phyloP scores from a whole-genome alignment of 2,113 vertebrate genomes.

The Passer montanus region DNA sequence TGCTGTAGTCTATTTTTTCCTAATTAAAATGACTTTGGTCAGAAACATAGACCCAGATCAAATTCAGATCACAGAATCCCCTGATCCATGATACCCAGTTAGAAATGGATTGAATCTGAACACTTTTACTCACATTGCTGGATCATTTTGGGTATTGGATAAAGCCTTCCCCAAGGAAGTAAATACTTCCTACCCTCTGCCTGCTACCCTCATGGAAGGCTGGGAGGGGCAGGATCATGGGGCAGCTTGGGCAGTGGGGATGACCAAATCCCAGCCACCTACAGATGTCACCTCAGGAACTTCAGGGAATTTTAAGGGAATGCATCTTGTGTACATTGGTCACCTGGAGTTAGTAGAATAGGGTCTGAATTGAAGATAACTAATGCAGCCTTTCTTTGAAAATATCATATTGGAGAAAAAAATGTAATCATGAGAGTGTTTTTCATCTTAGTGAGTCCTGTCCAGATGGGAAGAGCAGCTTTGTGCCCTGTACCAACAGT shows the following conservation, averaged over 20 bases:
- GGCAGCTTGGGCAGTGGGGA: neutral
- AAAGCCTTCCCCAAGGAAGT: neutral
- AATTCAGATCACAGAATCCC: neutral
- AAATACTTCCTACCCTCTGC: neutral
- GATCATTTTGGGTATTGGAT: neutral
- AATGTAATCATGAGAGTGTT: neutral
- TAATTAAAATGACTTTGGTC: neutral
- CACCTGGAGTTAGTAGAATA: neutral
- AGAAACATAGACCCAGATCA: neutral
- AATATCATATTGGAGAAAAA: neutral
- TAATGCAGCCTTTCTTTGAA: neutral
- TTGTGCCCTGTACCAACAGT: accelerated
- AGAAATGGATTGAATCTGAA: neutral
- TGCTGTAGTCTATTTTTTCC: neutral
- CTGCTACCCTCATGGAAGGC: neutral
- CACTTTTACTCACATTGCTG: neutral
- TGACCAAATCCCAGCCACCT: neutral
- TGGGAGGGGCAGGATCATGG: neutral
- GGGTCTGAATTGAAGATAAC: neutral
- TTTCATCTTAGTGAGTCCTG: neutral
- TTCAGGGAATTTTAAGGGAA: neutral
- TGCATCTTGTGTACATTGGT: accelerated
- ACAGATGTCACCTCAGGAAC: neutral
- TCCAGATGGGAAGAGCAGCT: neutral
- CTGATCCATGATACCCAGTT: accelerated